Evolutionary conservation across 2,113 vertebrate species (phyloP).

Genomic region (Turnix velox): DNA sequence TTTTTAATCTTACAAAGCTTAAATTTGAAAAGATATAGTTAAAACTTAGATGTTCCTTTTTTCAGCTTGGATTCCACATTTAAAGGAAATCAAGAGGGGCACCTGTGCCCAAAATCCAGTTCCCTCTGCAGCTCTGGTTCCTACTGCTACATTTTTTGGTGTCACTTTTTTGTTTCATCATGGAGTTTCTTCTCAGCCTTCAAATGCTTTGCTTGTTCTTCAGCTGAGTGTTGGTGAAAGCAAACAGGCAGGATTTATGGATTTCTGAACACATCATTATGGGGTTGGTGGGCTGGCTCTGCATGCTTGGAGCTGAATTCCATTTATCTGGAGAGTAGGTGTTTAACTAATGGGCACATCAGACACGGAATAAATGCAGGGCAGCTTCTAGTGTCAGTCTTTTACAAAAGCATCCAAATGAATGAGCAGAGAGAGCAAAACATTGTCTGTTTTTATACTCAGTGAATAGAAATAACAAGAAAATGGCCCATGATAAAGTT

Average conservation of each 20-base stretch:
- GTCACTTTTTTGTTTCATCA: not conserved
- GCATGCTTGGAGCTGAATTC: not conserved
- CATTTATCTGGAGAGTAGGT: conserved; percentile 19
- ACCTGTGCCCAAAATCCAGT: not conserved
- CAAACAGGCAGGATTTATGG: not conserved
- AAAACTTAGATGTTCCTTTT: not conserved
- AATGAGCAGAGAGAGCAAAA: conserved; percentile 13
- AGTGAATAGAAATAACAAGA: not conserved
- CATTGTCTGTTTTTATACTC: not conserved
- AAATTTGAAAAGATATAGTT: not conserved
- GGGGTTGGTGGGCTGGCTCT: not conserved
- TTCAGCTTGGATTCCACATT: not conserved
- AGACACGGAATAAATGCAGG: not conserved
- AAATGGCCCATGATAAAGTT: not conserved
- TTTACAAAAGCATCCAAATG: conserved; percentile 10
- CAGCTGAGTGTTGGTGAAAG: not conserved
- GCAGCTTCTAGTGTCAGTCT: not conserved
- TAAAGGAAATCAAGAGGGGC: not conserved
- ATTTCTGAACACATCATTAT: not conserved
- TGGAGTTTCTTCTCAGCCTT: not conserved
- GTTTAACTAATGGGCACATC: conserved; percentile 22
- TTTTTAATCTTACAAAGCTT: not conserved
- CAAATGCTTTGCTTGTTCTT: not conserved
- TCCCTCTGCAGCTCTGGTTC: not conserved
- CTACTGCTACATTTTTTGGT: not conserved